Percentiles rank a stretch among this genome's conserved stretches.
These are phyloP conservation scores for Tyrophagus putrescentiae DNA, from an alignment of 1,140 invertebrate species.

Conservation along the genomic window DNA sequence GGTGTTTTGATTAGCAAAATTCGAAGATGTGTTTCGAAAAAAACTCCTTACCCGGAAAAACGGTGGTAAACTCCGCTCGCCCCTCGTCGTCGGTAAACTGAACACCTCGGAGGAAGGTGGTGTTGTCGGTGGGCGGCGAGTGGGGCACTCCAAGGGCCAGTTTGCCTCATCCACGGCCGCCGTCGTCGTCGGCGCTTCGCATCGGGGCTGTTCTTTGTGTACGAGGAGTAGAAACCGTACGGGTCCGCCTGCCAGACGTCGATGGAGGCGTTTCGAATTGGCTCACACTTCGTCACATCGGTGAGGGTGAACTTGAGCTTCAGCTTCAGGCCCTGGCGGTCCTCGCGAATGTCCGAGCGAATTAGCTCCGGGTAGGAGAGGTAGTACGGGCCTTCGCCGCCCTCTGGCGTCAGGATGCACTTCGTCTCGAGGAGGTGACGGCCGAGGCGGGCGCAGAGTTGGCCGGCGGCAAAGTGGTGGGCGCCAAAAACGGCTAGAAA, in stretches of 20 bases:
- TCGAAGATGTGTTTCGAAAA: neutral
- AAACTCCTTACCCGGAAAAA: conserved; percentile 12
- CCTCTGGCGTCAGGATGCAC: conserved; percentile 18
- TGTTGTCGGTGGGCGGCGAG: conserved; percentile 11
- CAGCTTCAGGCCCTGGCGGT: conserved; percentile 2
- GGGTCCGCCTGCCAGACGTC: conserved; percentile 18
- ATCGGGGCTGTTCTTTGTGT: conserved; percentile 5
- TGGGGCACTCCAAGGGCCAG: neutral
- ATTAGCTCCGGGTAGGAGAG: conserved; percentile 1
- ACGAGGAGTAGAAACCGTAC: conserved; percentile 7
- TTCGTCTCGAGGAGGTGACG: conserved; percentile 10
- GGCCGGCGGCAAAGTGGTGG: no score
- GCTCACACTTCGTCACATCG: conserved; percentile 17
- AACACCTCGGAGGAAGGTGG: conserved; percentile 15
- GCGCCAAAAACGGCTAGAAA: no score
- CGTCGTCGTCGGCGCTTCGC: neutral
- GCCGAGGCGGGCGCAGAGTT: conserved; percentile 7
- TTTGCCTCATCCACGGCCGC: neutral
- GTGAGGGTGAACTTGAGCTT: conserved; percentile 10
- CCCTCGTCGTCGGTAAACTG: conserved; percentile 17
- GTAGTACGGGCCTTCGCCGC: conserved; percentile 18
- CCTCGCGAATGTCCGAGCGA: conserved; percentile 8
- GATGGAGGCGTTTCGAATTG: conserved; percentile 6
- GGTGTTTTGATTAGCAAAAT: neutral
- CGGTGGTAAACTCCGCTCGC: conserved; percentile 4